A percentile compares a stretch with the other conserved stretches of the same genome.
Evolutionary conservation across 2,797 vertebrate species (phyloP).

Genomic region (Eremophila alpestris): DNA sequence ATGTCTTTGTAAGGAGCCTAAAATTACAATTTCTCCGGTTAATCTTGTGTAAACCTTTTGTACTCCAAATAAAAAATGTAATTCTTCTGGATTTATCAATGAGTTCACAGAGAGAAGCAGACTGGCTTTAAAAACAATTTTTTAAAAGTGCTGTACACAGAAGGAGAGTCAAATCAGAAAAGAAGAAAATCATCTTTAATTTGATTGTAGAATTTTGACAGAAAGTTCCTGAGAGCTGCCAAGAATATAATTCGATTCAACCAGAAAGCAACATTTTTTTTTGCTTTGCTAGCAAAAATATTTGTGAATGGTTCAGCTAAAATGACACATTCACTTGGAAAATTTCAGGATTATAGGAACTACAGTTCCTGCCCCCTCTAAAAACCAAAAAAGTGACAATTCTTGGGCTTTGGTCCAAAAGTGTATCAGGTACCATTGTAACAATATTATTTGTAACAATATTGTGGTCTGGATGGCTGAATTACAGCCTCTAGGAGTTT

Average conservation of each 20-base stretch:
- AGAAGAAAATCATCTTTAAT: not conserved
- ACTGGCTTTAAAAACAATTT: not conserved
- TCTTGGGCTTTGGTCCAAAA: not conserved
- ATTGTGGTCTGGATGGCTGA: not conserved
- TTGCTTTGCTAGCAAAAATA: not conserved
- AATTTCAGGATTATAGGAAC: not conserved
- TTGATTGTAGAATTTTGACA: not conserved
- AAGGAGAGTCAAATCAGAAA: not conserved
- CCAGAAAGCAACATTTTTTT: not conserved
- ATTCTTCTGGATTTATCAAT: not conserved
- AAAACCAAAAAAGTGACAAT: not conserved
- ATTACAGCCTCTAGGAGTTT: not conserved
- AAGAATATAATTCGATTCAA: not conserved
- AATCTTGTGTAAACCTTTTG: not conserved
- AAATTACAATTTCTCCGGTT: not conserved
- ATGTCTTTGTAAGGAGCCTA: not conserved
- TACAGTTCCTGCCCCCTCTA: not conserved
- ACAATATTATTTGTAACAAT: not conserved
- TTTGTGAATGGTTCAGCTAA: not conserved
- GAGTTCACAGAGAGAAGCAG: not conserved
- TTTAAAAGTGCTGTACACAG: not conserved
- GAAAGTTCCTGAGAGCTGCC: not conserved
- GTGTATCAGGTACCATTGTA: not conserved
- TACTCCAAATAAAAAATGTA: not conserved
- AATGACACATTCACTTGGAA: not conserved